Evolutionary conservation across 2,113 vertebrate species (phyloP).

Genomic region (Phrynocephalus versicolor): DNA sequence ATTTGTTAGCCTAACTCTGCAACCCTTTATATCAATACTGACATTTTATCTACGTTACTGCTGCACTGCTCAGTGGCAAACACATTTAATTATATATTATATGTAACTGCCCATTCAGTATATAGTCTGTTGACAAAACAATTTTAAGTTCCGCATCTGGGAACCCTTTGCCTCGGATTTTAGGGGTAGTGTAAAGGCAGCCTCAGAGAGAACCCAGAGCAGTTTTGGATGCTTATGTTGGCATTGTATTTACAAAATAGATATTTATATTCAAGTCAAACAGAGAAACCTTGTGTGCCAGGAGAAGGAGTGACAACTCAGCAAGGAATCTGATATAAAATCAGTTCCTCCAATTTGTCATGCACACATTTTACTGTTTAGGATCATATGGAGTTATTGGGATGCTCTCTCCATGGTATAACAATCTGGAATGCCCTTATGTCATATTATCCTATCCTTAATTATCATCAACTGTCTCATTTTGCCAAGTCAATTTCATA

Average conservation of each 20-base stretch:
- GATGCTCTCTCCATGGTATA: not conserved
- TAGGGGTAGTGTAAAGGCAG: no score
- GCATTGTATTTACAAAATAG: not conserved
- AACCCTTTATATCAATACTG: no score
- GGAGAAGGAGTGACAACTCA: not conserved
- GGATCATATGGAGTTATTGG: conserved; percentile 1
- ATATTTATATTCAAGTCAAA: not conserved
- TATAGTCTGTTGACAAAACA: no score
- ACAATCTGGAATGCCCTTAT: not conserved
- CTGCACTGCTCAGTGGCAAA: no score
- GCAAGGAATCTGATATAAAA: not conserved
- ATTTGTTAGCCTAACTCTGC: no score
- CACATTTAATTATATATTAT: no score
- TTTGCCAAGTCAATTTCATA: not conserved
- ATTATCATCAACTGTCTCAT: conserved; percentile 22
- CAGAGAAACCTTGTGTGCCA: not conserved
- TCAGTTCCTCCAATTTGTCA: not conserved
- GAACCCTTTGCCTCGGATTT: no score
- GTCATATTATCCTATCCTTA: conserved; percentile 7
- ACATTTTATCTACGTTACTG: no score
- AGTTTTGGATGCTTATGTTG: not conserved
- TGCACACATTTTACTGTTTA: not conserved
- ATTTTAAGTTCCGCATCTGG: no score
- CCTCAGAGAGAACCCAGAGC: not conserved
- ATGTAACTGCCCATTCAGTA: no score